phyloP scores from a whole-genome alignment of 2,797 vertebrate genomes.

The Aldrovandia affinis region DNA sequence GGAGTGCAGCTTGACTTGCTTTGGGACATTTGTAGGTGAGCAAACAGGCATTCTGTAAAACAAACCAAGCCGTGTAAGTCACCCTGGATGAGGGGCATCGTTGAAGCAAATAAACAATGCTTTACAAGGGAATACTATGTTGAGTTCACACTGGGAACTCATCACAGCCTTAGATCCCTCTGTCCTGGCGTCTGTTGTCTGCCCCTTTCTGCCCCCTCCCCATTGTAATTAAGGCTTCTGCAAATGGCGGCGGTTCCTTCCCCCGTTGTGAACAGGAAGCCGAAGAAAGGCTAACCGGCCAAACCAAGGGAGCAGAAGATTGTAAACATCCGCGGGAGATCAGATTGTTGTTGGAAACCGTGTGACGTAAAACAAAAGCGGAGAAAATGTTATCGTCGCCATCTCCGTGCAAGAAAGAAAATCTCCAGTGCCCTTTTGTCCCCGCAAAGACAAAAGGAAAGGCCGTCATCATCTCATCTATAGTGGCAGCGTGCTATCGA shows the following conservation, averaged over 20 bases:
- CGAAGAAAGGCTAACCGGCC: slow-evolving; percentile 57
- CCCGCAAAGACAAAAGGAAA: slow-evolving; percentile 51
- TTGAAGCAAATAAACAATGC: neutral
- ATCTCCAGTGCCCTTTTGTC: slow-evolving; percentile 49
- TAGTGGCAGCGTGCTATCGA: slow-evolving; percentile 36
- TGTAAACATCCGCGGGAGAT: slow-evolving; percentile 62
- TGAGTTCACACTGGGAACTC: neutral
- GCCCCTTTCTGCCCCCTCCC: slow-evolving; percentile 29
- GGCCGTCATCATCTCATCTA: slow-evolving; percentile 43
- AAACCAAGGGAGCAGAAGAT: slow-evolving; percentile 48
- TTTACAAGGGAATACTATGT: neutral
- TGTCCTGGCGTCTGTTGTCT: slow-evolving; percentile 47
- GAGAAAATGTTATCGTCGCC: slow-evolving; percentile 58
- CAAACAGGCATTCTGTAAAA: neutral
- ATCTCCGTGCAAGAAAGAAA: slow-evolving; percentile 50
- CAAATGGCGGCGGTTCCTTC: slow-evolving; percentile 50
- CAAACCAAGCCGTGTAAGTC: neutral
- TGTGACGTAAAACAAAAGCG: slow-evolving; percentile 58
- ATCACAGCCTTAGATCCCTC: slow-evolving; percentile 40
- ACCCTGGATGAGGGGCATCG: neutral
- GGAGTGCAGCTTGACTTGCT: neutral
- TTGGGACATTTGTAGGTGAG: neutral
- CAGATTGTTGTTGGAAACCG: slow-evolving; percentile 59
- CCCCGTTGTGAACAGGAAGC: slow-evolving; percentile 61
- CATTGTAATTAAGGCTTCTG: slow-evolving; percentile 48